phyloP scores from a whole-genome alignment of 1,140 invertebrate genomes.

The Drosophila parabipectinata region DNA sequence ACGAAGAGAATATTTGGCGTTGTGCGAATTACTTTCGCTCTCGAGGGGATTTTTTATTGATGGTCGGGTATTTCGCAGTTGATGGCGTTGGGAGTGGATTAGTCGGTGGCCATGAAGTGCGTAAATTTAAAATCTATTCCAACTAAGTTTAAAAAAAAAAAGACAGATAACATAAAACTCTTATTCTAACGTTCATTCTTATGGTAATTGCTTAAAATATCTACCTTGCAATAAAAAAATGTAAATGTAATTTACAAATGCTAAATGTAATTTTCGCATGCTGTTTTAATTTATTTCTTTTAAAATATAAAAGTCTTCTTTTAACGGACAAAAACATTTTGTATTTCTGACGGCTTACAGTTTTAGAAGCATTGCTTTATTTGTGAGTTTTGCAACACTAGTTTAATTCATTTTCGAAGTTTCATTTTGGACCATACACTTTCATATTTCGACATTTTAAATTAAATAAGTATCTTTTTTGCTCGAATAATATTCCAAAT shows the following conservation, averaged over 20 bases:
- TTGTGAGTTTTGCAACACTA: not conserved
- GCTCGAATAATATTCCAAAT: not conserved
- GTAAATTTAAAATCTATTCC: conserved; percentile 50
- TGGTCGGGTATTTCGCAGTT: conserved; percentile 6
- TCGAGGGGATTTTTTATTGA: conserved; percentile 23
- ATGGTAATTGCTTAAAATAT: not conserved
- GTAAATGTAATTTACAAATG: no score
- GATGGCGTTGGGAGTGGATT: not conserved
- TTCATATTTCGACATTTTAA: no score
- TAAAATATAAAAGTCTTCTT: no score
- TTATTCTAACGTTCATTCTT: not conserved
- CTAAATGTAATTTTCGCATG: no score
- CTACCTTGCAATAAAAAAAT: no score
- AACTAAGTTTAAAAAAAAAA: conserved; percentile 10
- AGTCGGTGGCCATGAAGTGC: conserved; percentile 40
- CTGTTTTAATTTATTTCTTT: no score
- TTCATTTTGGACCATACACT: not conserved
- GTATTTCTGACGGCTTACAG: not conserved
- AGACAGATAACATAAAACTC: not conserved
- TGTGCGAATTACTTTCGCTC: conserved; percentile 59
- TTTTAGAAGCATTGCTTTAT: not conserved
- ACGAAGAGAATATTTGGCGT: conserved; percentile 3
- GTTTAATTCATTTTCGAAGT: not conserved
- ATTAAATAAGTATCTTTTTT: no score
- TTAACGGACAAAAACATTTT: no score